Evolutionary conservation across 2,113 vertebrate genomes (phyloP), one percentile per base, ranked within the genome.

Genomic region (Merops nubicus): DNA sequence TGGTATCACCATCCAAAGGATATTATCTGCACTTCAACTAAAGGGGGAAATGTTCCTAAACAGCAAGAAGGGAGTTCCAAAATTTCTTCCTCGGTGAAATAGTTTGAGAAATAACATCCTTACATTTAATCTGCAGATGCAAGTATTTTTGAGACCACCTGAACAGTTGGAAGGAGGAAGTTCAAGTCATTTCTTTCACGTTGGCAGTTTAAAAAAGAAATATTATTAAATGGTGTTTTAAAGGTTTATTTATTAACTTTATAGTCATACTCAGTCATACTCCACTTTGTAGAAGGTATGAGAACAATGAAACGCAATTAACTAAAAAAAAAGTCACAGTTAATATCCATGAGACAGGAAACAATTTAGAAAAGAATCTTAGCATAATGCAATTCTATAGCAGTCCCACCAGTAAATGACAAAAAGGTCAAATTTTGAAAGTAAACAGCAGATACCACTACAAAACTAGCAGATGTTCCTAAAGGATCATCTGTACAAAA

Each of bases 401-500:
- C 53, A 95, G 81, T 70, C 93, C 87, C 82, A 69, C 93, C 56
- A 87, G 88, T 84, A 96, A 96, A 89, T 69, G 88, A 88, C 88
- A 82, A 82, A 85, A 93, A 96, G 94, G 95, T 97, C 97, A 97
- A 69, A 97, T 97, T 97, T 96, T 97, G 92, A 97, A 97, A 97
- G 90, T 97, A 98, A 98, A 97, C 93, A 97, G 97, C 96, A 98
- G 98, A 98, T 98, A 98, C 97, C 97, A 97, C 86, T 93, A 97
- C 98, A 98, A 98, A 98, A 95, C 97, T 94, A 97, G 96, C 98
- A 98, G 98, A 98, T 98, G 98, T 98, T 98, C 96, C 96, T 94
- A 65, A 95, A 88, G 95, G 97, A 98, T 98, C 98, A 98, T 98
- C 98, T 97, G 97, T 95, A 97, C 97, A 98, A 98, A 98, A 98